Evolutionary conservation across 2,888 invertebrate genomes (phyloP).

Genomic region (Unio pictorum): DNA sequence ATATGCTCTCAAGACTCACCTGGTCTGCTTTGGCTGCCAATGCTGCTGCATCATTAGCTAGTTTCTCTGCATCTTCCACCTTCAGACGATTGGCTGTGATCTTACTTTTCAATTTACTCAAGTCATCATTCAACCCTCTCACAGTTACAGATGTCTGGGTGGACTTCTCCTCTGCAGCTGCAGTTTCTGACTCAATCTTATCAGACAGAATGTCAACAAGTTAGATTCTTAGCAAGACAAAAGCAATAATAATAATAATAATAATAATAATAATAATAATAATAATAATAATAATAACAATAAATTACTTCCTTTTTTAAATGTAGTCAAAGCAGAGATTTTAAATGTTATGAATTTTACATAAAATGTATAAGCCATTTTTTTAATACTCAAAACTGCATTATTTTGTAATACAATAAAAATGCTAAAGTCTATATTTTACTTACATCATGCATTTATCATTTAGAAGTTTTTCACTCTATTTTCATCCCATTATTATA

Average conservation of each 20-base stretch:
- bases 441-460: too few species aligned
- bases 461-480: too few species aligned
- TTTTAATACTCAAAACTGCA: too few species aligned
- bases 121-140: conserved; percentile 79
- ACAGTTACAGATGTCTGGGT: conserved; percentile 85
- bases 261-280: too few species aligned
- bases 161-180: conserved; percentile 84
- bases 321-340: too few species aligned
- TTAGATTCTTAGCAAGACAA: not conserved
- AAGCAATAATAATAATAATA: not conserved
- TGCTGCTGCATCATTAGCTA: conserved; percentile 79
- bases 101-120: conserved; percentile 84
- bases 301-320: too few species aligned
- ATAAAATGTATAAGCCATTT: too few species aligned
- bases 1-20: conserved; percentile 23
- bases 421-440: too few species aligned
- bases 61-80: conserved; percentile 85
- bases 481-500: too few species aligned
- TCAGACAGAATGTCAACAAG: conserved; percentile 40
- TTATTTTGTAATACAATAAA: too few species aligned
- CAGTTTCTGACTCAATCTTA: conserved; percentile 86
- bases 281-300: too few species aligned
- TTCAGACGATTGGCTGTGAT: conserved; percentile 85
- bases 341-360: too few species aligned
- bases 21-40: conserved; percentile 74